phyloP scores from a whole-genome alignment of 2,888 invertebrate species.

The Ecdyonurus torrentis region DNA sequence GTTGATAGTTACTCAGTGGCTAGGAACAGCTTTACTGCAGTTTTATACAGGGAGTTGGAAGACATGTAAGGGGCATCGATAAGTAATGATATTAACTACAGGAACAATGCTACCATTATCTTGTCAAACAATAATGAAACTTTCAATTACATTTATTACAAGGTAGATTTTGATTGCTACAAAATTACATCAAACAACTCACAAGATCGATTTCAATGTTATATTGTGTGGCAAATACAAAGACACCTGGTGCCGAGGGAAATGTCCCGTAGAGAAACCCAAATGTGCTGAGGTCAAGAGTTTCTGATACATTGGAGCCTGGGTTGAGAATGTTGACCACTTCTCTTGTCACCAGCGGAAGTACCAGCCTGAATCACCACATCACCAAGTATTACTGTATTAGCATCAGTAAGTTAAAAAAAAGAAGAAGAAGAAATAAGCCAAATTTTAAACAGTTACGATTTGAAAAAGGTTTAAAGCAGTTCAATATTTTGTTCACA shows the following conservation, averaged over 20 bases:
- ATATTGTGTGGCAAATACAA: slow-evolving; percentile 83
- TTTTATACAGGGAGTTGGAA: no score
- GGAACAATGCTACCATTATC: no score
- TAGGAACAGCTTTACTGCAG: no score
- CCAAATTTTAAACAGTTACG: no score
- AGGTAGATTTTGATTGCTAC: no score
- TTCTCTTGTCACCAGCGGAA: slow-evolving; percentile 77
- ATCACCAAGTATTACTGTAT: neutral
- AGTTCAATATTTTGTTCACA: no score
- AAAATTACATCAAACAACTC: slow-evolving; percentile 22
- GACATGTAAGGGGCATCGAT: no score
- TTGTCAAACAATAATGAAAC: no score
- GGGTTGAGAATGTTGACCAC: slow-evolving; percentile 54
- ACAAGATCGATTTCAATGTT: slow-evolving; percentile 74
- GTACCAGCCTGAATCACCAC: slow-evolving; percentile 40
- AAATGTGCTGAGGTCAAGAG: slow-evolving; percentile 70
- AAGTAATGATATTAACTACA: no score
- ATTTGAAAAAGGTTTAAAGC: no score
- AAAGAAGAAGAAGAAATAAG: neutral
- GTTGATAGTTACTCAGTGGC: no score
- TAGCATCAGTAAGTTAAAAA: neutral
- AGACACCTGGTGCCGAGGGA: slow-evolving; percentile 90
- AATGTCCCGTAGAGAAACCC: slow-evolving; percentile 93
- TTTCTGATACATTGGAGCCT: slow-evolving; percentile 45
- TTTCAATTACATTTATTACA: no score